Evolutionary conservation across 2,113 vertebrate species (phyloP).

Genomic region (Leptobrachium ailaonicum): DNA sequence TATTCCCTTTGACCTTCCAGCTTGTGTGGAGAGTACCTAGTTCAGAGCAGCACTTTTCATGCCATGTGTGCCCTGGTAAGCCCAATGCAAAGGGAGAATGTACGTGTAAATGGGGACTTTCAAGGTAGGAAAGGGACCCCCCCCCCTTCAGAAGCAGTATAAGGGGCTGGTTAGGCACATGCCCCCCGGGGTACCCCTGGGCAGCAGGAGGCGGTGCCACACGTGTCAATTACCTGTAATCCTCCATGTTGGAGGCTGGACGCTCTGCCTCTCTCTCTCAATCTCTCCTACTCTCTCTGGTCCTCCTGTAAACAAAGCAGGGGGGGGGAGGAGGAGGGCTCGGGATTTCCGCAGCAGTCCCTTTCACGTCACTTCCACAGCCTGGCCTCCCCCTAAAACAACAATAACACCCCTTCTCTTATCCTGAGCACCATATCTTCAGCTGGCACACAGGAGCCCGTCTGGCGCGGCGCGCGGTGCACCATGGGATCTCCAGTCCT

Average conservation of each 20-base stretch:
- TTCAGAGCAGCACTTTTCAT: too few relatives aligned
- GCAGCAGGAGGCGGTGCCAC: neutral
- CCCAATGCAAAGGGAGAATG: too few relatives aligned
- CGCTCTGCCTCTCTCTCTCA: neutral
- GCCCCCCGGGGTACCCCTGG: neutral
- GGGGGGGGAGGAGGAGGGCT: neutral
- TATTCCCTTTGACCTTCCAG: too few relatives aligned
- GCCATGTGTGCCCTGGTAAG: too few relatives aligned
- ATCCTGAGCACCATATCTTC: neutral
- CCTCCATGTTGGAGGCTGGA: slow-evolving; percentile 25
- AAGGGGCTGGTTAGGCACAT: neutral
- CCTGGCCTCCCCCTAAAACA: neutral
- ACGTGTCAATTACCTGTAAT: neutral
- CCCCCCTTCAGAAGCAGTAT: too few relatives aligned
- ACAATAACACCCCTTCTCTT: neutral
- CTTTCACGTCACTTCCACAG: slow-evolving; percentile 5
- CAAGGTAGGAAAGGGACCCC: too few relatives aligned
- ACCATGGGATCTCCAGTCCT: slow-evolving; percentile 7
- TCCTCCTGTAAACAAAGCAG: neutral
- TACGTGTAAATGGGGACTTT: too few relatives aligned
- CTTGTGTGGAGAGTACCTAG: too few relatives aligned
- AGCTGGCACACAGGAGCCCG: neutral
- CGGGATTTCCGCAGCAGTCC: neutral
- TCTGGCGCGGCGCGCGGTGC: neutral
- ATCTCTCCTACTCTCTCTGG: too few relatives aligned